phyloP scores from a whole-genome alignment of 2,113 vertebrate genomes.

The Zeus faber region DNA sequence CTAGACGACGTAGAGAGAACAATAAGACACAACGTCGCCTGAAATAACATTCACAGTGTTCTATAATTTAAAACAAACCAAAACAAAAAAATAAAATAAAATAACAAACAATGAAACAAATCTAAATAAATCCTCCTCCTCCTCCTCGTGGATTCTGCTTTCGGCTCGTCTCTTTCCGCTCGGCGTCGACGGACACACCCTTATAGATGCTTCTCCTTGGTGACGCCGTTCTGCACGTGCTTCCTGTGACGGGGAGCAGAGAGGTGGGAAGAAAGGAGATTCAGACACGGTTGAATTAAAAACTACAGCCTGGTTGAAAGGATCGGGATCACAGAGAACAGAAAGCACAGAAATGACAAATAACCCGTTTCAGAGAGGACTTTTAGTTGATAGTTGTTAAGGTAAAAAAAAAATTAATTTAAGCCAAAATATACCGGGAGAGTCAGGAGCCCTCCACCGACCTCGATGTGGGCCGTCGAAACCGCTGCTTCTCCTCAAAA shows the following conservation, averaged over 20 bases:
- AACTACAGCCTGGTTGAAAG: background rate
- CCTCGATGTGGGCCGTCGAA: too few species aligned
- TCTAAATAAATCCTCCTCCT: slow-evolving; percentile 14
- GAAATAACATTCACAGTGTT: slow-evolving; percentile 75
- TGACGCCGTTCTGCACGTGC: slow-evolving; percentile 81
- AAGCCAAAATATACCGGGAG: too few species aligned
- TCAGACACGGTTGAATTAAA: background rate
- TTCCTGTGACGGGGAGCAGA: slow-evolving; percentile 50
- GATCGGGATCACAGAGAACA: too few species aligned
- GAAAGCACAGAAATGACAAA: too few species aligned
- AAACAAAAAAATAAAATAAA: slow-evolving; percentile 32
- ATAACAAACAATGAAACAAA: slow-evolving; percentile 1
- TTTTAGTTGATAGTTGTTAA: too few species aligned
- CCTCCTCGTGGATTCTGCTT: background rate
- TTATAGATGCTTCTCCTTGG: slow-evolving; percentile 85
- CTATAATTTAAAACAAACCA: slow-evolving; percentile 43
- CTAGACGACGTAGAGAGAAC: slow-evolving; percentile 45
- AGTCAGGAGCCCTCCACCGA: too few species aligned
- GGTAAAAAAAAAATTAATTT: too few species aligned
- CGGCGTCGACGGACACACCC: slow-evolving; percentile 53
- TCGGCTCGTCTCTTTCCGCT: slow-evolving; percentile 9
- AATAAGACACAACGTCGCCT: slow-evolving; percentile 49
- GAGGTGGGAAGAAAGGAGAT: background rate
- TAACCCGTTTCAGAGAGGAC: too few species aligned
- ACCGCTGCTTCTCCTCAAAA: too few species aligned